These are phyloP conservation scores for Daphoenositta chrysoptera DNA, from an alignment of 2,113 vertebrate species.

Conservation along the genomic window DNA sequence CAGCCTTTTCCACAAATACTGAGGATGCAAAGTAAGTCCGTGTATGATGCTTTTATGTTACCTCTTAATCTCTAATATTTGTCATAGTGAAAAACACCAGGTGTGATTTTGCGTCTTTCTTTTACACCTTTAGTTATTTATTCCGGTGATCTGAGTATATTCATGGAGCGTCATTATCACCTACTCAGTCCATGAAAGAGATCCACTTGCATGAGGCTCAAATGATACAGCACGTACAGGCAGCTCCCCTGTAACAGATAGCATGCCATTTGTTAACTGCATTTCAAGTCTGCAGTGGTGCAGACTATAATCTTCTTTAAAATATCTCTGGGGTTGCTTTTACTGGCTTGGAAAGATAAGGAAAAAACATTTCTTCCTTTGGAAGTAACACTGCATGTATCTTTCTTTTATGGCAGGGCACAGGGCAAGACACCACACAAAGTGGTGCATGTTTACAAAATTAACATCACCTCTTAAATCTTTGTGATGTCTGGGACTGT, in stretches of 20 bases:
- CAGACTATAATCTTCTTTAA: not conserved
- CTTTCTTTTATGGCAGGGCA: not conserved
- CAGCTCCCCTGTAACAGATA: not conserved
- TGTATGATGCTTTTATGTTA: not conserved
- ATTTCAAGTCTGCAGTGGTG: not conserved
- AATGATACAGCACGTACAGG: not conserved
- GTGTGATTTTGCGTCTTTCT: not conserved
- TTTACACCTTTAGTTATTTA: not conserved
- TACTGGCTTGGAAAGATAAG: slow-evolving; percentile 5
- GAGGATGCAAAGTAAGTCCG: not conserved
- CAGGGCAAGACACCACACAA: not conserved
- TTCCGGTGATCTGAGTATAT: not conserved
- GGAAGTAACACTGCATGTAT: not conserved
- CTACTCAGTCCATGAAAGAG: not conserved
- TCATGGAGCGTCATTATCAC: not conserved
- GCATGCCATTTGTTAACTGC: not conserved
- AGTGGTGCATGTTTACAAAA: not conserved
- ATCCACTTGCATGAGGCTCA: not conserved
- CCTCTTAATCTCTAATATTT: not conserved
- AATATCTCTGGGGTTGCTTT: not conserved
- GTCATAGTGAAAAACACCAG: not conserved
- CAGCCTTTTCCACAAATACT: not conserved
- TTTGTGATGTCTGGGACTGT: not conserved
- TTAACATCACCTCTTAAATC: not conserved
- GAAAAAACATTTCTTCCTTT: slow-evolving; percentile 29